Base-by-base conservation (phyloP, 1,140 invertebrate genomes). In the Drosophila ficusphila region DNA sequence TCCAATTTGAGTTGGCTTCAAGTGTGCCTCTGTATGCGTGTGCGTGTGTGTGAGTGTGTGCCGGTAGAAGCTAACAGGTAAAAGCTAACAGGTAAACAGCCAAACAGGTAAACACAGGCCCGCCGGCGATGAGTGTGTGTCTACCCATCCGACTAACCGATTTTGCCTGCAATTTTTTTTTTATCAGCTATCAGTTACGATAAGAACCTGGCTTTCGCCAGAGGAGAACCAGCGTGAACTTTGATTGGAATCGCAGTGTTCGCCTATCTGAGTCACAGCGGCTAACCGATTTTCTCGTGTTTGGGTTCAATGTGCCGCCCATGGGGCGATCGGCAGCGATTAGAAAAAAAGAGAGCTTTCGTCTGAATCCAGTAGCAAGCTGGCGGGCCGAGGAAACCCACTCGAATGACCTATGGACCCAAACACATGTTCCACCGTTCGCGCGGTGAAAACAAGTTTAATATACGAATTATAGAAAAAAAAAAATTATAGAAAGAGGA, bases 401-500 rank as follows among this genome's bases (percentile, higher is more conserved):
- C n/a, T 44, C 31, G 58, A 62, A 42, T 75, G 81, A 86, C 82
- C 81, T 86, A 81, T 76, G 81, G 82, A 86, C 82, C 68, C 62
- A 71, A 81, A 81, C 82, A 88, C 77, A 79, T 88, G 82, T 77
- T 81, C 49, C 31, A 67, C 44, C 44, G 42, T 11, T 14, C 11
- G 21, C 29, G 39, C 57, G 39, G 56, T 16, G 39, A 51, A 67
- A 67, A 67, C 64, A 52, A 42, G 69, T 51, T 73, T 47, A 62
- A 44, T 64, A 29, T 31, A 47, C 29, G 46, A 51, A 61, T 71
- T 69, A 34, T 8, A 31, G 47, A 52, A 64, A 60, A 57, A 36
- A 36, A n/a, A n/a, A n/a, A n/a, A n/a, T n/a, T n/a, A n/a, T n/a
- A n/a, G n/a, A n/a, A n/a, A n/a, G n/a, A n/a, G n/a, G n/a, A 46